Conservation (phyloP, 2,888 invertebrate species). For the Lacanobia wlatinum region DNA sequence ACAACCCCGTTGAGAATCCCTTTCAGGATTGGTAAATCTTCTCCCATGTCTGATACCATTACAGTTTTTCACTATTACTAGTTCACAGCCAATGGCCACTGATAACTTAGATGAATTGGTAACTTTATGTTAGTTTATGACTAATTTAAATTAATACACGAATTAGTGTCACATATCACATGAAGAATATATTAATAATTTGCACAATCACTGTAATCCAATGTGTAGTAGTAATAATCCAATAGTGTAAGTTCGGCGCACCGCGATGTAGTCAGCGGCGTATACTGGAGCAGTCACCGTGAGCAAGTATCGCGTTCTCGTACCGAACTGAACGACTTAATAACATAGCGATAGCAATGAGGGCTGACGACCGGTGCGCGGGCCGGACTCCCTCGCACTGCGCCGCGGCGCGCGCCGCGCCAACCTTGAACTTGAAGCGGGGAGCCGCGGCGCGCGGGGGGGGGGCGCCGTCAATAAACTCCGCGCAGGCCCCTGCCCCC, state of each 20-base stretch:
- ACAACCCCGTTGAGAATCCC: constrained; percentile 97
- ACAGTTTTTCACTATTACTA: constrained; percentile 86
- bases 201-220: constrained; percentile 89
- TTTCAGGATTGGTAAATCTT: constrained; percentile 97
- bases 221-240: constrained; percentile 79
- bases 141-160: constrained; percentile 76
- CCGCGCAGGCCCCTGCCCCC: constrained; percentile 89
- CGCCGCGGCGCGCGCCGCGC: constrained; percentile 91
- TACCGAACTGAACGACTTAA: constrained; percentile 80
- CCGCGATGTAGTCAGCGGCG: constrained; percentile 77
- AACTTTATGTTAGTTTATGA: constrained; percentile 82
- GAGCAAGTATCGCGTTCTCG: constrained; percentile 84
- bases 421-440: constrained; percentile 91
- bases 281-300: constrained; percentile 76
- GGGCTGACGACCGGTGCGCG: constrained; percentile 91
- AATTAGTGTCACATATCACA: constrained; percentile 84
- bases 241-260: constrained; percentile 76
- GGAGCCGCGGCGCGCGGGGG: constrained; percentile 78
- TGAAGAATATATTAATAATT: constrained; percentile 68
- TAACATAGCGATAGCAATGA: constrained; percentile 86
- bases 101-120: constrained; percentile 83
- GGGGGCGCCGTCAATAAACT: constrained; percentile 89
- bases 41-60: constrained; percentile 93
- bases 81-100: constrained; percentile 89
- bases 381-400: constrained; percentile 91